Conservation (phyloP, 2,888 invertebrate genomes). For the Sesia bembeciformis region DNA sequence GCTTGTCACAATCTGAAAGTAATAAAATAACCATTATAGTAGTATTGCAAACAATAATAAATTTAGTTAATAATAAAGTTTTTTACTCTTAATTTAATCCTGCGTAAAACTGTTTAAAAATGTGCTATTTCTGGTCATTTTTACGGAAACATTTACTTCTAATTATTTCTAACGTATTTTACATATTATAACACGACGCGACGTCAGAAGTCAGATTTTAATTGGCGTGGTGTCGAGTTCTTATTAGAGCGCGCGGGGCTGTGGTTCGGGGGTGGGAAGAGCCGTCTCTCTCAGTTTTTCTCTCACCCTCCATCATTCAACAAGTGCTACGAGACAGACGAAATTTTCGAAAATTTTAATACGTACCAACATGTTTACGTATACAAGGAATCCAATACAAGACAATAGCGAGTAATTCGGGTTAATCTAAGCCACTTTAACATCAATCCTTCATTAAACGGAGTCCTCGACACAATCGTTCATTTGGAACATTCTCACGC, state of each 20-base stretch:
- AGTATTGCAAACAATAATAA: too few relatives aligned
- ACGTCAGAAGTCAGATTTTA: constrained; percentile 52
- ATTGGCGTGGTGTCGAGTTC: constrained; percentile 51
- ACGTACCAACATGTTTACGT: too few relatives aligned
- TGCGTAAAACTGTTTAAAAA: too few relatives aligned
- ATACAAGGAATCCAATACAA: background rate
- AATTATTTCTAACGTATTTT: too few relatives aligned
- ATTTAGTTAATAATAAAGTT: too few relatives aligned
- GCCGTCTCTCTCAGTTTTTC: constrained; percentile 45
- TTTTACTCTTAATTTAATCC: too few relatives aligned
- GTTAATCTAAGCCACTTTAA: constrained; percentile 55
- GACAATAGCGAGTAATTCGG: constrained; percentile 31
- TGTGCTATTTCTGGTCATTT: too few relatives aligned
- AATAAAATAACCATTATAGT: too few relatives aligned
- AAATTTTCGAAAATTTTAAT: constrained; percentile 26
- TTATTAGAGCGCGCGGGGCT: constrained; percentile 10
- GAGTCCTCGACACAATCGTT: constrained; percentile 60
- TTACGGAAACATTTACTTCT: too few relatives aligned
- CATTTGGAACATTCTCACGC: constrained; percentile 71
- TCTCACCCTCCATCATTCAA: constrained; percentile 44
- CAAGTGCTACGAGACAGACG: constrained; percentile 49
- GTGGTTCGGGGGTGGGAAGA: constrained; percentile 17
- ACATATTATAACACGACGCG: constrained; percentile 16
- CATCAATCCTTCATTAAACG: constrained; percentile 67
- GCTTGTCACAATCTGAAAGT: too few relatives aligned